A percentile compares a stretch with the other conserved stretches of the same genome.
Evolutionary conservation across 2,113 vertebrate species (phyloP).

Genomic region (Coptodon rendalli): DNA sequence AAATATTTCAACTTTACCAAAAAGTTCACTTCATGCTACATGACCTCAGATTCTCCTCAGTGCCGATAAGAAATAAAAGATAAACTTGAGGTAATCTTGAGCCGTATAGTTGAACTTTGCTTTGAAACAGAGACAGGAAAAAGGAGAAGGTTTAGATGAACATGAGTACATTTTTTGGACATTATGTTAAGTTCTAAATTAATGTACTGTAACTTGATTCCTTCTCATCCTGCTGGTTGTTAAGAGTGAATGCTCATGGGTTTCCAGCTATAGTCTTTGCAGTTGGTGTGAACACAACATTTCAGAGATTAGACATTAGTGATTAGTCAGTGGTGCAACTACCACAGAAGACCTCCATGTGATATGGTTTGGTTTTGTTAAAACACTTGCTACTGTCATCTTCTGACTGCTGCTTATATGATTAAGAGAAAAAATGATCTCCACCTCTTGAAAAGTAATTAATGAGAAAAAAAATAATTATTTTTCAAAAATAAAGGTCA

Average conservation of each 20-base stretch:
- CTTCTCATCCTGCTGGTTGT: background rate
- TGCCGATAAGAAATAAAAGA: background rate
- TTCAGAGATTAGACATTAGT: background rate
- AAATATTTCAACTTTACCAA: background rate
- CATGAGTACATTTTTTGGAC: background rate
- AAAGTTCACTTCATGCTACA: background rate
- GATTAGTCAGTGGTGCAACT: background rate
- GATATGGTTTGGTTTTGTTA: background rate
- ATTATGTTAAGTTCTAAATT: background rate
- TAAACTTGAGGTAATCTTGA: background rate
- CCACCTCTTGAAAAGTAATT: background rate
- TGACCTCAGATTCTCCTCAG: background rate
- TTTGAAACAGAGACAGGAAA: background rate
- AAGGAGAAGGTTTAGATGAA: background rate
- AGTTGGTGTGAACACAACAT: background rate
- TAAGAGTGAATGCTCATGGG: background rate
- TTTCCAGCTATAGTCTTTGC: background rate
- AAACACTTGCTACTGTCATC: background rate
- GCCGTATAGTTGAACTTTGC: background rate
- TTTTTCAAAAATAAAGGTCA: background rate
- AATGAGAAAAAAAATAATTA: background rate
- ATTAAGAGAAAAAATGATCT: background rate
- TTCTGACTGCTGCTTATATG: background rate
- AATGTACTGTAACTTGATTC: background rate
- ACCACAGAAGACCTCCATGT: background rate